These are phyloP conservation scores for Tetranychus piercei DNA, from an alignment of 2,888 invertebrate genomes.

Conservation along the genomic window DNA sequence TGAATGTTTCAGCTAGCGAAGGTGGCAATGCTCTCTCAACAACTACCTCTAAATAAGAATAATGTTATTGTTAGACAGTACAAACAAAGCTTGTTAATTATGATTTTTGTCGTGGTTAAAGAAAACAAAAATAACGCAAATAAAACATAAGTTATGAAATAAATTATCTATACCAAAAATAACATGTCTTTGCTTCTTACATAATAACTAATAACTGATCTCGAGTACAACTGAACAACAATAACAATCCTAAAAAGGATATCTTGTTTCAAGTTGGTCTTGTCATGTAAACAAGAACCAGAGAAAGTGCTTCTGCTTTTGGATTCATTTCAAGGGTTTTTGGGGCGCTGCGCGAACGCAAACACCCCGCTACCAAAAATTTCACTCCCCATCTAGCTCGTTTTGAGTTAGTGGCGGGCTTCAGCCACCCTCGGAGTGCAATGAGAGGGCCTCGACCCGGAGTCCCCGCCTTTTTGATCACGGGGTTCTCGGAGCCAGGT, in stretches of 20 bases:
- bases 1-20: neutral
- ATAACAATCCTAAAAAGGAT: no score
- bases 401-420: conserved; percentile 54
- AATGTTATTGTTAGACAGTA: neutral
- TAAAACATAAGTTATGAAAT: no score
- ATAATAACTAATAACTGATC: no score
- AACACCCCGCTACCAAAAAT: conserved; percentile 32
- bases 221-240: no score
- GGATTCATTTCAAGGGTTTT: conserved; percentile 16
- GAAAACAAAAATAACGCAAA: no score
- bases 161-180: no score
- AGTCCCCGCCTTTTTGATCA: conserved; percentile 52
- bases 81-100: neutral
- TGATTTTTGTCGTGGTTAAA: neutral
- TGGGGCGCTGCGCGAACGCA: conserved; percentile 24
- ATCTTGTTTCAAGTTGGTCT: no score
- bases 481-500: conserved; percentile 47
- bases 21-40: neutral
- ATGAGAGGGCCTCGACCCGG: conserved; percentile 50
- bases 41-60: neutral
- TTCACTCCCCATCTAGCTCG: conserved; percentile 50
- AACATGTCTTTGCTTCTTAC: no score
- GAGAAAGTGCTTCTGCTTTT: conserved; percentile 13
- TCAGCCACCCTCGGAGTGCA: conserved; percentile 53
- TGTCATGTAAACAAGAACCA: neutral